A percentile compares a stretch with the other conserved stretches of the same genome.
These are phyloP conservation scores for Calliopsis andreniformis DNA, from an alignment of 1,140 invertebrate species.

Conservation along the genomic window DNA sequence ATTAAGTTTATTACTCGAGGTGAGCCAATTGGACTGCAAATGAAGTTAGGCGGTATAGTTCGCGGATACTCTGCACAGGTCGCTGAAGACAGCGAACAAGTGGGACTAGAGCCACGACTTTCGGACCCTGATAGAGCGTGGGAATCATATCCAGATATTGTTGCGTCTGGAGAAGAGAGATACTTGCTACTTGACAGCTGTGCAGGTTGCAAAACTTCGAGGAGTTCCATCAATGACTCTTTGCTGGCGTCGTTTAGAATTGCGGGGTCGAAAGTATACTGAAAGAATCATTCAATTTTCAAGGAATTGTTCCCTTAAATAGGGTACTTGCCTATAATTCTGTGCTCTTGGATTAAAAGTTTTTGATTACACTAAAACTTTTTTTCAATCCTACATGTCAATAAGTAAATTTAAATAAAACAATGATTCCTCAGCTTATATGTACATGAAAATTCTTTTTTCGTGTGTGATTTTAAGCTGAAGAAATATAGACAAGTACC, in stretches of 20 bases:
- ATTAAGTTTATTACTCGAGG: constrained; percentile 51
- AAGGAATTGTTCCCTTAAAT: no score
- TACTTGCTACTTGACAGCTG: constrained; percentile 43
- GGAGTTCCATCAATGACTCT: constrained; percentile 57
- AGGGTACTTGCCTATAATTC: no score
- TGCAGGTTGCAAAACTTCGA: constrained; percentile 63
- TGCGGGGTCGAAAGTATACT: constrained; percentile 21
- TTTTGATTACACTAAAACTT: no score
- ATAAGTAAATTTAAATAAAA: no score
- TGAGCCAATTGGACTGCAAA: constrained; percentile 60
- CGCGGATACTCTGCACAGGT: constrained; percentile 40
- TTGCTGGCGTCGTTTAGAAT: constrained; percentile 56
- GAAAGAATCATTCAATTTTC: no score
- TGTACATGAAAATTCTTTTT: no score
- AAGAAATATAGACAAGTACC: no score
- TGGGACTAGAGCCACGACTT: constrained; percentile 60
- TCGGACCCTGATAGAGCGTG: constrained; percentile 56
- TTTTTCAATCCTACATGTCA: no score
- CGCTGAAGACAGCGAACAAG: constrained; percentile 57
- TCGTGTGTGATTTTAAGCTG: no score
- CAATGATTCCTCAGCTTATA: no score
- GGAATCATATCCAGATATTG: constrained; percentile 63
- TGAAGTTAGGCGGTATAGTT: constrained; percentile 38
- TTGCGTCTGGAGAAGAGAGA: constrained; percentile 37
- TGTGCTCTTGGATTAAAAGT: no score